These are phyloP conservation scores for Cyphomyrmex costatus DNA, from an alignment of 1,140 invertebrate species.

Conservation along the genomic window DNA sequence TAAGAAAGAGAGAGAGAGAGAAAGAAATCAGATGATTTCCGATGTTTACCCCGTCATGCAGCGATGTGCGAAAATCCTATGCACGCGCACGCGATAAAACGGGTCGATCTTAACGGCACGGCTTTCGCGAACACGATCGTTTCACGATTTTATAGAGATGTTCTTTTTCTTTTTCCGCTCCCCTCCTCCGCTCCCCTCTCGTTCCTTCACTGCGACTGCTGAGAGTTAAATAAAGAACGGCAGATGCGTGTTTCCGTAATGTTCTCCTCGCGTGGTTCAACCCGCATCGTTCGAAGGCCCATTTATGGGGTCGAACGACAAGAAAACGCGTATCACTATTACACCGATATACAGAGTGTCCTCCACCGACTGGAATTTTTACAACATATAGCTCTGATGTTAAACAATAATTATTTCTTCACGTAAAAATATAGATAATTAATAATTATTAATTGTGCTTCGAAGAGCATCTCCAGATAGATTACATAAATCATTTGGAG, in stretches of 20 bases:
- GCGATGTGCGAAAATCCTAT: conserved; percentile 41
- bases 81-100: conserved; percentile 41
- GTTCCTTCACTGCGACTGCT: not conserved
- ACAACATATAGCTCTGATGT: not conserved
- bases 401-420: not conserved
- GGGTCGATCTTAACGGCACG: conserved; percentile 32
- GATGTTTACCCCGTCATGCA: conserved; percentile 26
- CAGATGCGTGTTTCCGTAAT: conserved; percentile 39
- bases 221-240: conserved; percentile 34
- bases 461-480: not conserved
- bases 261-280: conserved; percentile 38
- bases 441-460: not conserved
- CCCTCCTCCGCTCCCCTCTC: too few species aligned
- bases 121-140: conserved; percentile 39
- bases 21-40: not conserved
- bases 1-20: not conserved
- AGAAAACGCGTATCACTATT: conserved; percentile 32
- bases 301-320: conserved; percentile 25
- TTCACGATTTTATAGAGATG: conserved; percentile 26
- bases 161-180: not conserved
- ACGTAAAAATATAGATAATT: not conserved
- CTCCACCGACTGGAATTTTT: not conserved
- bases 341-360: conserved; percentile 2
- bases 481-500: not conserved
- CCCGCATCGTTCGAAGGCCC: not conserved